Evolutionary conservation across 2,113 vertebrate genomes (phyloP), one percentile per base, ranked within the genome.

Genomic region (Pygoscelis antarcticus): DNA sequence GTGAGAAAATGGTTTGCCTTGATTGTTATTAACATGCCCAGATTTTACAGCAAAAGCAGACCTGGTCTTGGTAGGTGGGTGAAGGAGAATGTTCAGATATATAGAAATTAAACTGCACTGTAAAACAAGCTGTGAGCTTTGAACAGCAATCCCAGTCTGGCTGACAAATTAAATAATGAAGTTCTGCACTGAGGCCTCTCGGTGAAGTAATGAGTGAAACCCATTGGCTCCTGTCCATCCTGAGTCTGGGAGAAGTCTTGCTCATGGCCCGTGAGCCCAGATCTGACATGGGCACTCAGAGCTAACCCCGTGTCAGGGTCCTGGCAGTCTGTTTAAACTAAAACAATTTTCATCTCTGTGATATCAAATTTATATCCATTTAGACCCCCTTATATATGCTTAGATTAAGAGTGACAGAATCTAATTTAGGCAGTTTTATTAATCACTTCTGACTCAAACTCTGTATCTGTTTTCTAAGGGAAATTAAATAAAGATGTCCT

Each of bases 321-420:
- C 32, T 55, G 55, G 18, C 52, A 70, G 6, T n/a, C 42, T 71
- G 20, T n/a, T 91, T 55, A 58, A 95, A 90, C 25, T 51, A 55
- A 92, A 89, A 18, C 6, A 19, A 20, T 80, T 86, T 94, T 64
- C 5, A 42, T 84, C 27, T 83, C 69, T 64, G 13, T 52, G 57
- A 52, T 84, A 90, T n/a, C 14, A 71, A 46, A 71, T 92, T 69
- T 69, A 51, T 81, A 89, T 49, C 34, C 26, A n/a, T 84, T 95
- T 90, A 46, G 32, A 52, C 11, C 57, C 36, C 20, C n/a, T 92
- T 80, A 76, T 40, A 52, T 36, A 83, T 71, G 29, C 57, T 65
- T 89, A 72, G 40, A 89, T 81, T 71, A 74, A 87, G 75, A 95
- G n/a, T 72, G 60, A 72, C 84, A 91, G 55, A 79, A 57, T 65